These are phyloP conservation scores for Leptopilina clavipes DNA, from an alignment of 1,140 invertebrate genomes.

Conservation along the genomic window DNA sequence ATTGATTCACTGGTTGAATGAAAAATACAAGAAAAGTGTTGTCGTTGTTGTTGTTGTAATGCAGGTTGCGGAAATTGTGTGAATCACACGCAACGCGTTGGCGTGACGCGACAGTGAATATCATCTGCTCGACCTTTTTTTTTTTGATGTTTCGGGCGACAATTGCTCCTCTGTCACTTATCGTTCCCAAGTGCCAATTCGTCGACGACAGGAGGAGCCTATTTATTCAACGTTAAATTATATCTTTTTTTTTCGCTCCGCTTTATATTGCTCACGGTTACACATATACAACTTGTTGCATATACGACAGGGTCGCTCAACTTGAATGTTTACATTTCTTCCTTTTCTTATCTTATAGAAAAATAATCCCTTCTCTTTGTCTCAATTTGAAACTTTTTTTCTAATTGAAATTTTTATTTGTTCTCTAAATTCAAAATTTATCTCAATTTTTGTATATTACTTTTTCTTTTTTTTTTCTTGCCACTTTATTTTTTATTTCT, in stretches of 20 bases:
- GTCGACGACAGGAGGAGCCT: not conserved
- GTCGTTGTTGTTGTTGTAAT: not conserved
- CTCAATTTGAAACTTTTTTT: too few relatives aligned
- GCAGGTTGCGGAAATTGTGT: not conserved
- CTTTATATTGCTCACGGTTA: not conserved
- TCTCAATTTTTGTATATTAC: too few relatives aligned
- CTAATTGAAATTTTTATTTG: not conserved
- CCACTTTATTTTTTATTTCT: too few relatives aligned
- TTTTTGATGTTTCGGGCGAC: slow-evolving; percentile 5
- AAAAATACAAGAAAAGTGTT: not conserved
- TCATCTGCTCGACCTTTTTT: not conserved
- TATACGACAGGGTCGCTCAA: not conserved
- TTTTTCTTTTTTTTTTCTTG: too few relatives aligned
- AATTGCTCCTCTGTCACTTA: not conserved
- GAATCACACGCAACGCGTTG: not conserved
- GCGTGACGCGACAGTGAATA: not conserved
- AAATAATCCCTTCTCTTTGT: too few relatives aligned
- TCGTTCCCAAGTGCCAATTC: slow-evolving; percentile 13
- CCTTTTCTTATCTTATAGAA: too few relatives aligned
- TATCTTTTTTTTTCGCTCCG: not conserved
- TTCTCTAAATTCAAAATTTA: too few relatives aligned
- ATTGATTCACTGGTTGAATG: too few relatives aligned
- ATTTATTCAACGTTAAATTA: slow-evolving; percentile 1
- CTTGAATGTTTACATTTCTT: not conserved
- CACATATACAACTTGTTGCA: slow-evolving; percentile 13